Conservation (phyloP, 2,113 vertebrate species). For the Paratilapia polleni region DNA sequence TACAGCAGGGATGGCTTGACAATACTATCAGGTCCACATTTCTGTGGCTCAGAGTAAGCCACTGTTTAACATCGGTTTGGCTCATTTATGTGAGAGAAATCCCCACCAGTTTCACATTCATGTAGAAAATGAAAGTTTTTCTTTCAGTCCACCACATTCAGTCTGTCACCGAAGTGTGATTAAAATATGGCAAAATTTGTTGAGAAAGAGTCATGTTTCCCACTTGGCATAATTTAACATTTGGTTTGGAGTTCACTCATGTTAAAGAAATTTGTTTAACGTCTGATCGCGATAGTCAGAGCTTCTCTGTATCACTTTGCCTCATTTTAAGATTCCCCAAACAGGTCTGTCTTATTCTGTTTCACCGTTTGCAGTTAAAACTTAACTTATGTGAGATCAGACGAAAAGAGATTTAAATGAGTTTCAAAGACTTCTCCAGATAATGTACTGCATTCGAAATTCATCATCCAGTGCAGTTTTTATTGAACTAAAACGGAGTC, state of each 20-base stretch:
- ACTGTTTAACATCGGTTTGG: background rate
- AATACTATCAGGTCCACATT: conserved; percentile 7
- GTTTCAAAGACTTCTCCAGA: background rate
- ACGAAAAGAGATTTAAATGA: background rate
- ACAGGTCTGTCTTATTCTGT: background rate
- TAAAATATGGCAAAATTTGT: background rate
- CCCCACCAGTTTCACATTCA: conserved; percentile 9
- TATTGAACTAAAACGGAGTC: background rate
- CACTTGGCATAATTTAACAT: background rate
- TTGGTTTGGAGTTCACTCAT: background rate
- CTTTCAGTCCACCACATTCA: background rate
- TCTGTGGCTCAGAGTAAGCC: conserved; percentile 4
- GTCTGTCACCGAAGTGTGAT: background rate
- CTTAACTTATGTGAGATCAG: background rate
- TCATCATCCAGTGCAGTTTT: background rate
- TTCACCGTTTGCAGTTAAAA: background rate
- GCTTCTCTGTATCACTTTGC: background rate
- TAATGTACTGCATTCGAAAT: no score
- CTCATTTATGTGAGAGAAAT: conserved; percentile 7
- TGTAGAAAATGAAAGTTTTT: background rate
- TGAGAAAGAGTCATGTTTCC: background rate
- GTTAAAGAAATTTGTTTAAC: fast-evolving
- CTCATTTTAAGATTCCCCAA: background rate
- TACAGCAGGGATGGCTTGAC: background rate
- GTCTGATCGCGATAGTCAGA: background rate